phyloP scores from a whole-genome alignment of 2,888 invertebrate genomes.

The Cremastinae sp. region DNA sequence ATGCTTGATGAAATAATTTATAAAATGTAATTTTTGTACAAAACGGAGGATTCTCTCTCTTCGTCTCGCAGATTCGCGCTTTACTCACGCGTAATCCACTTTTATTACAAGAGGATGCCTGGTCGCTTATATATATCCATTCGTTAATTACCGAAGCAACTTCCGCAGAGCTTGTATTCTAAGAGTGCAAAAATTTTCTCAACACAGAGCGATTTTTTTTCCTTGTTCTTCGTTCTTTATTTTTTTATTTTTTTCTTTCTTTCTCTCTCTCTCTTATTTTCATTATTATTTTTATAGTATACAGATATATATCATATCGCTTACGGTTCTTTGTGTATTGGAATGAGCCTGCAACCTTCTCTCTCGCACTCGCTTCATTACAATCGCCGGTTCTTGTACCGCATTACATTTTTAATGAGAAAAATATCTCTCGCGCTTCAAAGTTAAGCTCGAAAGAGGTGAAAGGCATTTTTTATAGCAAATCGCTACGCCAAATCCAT shows the following conservation, averaged over 20 bases:
- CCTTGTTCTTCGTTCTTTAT: neutral
- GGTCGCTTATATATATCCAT: neutral
- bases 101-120: neutral
- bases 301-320: too few relatives aligned
- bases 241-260: neutral
- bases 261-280: constrained; percentile 5
- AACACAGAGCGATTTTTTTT: neutral
- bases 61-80: too few relatives aligned
- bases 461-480: neutral
- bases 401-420: constrained; percentile 28
- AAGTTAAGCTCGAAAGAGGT: constrained; percentile 13
- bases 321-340: too few relatives aligned
- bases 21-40: constrained; percentile 6
- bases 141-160: constrained; percentile 35
- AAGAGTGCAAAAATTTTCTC: constrained; percentile 12
- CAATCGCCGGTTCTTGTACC: constrained; percentile 6
- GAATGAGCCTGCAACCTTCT: too few relatives aligned
- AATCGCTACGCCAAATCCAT: constrained; percentile 24
- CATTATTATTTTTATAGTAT: too few relatives aligned
- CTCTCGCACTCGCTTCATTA: constrained; percentile 7
- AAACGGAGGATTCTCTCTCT: neutral
- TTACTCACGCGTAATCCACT: neutral
- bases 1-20: constrained; percentile 13
- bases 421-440: constrained; percentile 4
- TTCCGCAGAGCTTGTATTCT: constrained; percentile 7